Evolutionary conservation across 2,113 vertebrate genomes (phyloP).

Genomic region (Cavia aperea): DNA sequence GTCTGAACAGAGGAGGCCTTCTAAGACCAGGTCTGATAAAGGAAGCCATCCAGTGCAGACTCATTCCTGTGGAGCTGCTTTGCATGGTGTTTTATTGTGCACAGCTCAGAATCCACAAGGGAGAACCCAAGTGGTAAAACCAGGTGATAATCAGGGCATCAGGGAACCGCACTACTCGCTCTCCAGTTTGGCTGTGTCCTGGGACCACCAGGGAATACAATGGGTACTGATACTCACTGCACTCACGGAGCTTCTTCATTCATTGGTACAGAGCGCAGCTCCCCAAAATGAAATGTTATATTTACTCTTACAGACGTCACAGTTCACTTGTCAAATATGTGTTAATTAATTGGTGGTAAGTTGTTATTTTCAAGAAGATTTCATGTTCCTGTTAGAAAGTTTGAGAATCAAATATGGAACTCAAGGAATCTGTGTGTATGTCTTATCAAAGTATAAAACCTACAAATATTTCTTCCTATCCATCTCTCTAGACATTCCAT

Average conservation of each 20-base stretch:
- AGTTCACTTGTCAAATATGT: neutral
- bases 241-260: neutral
- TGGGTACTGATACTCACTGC: neutral
- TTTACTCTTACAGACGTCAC: neutral
- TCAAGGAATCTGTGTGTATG: neutral
- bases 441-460: neutral
- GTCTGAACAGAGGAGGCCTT: neutral
- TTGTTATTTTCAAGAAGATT: neutral
- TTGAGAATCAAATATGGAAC: neutral
- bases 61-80: neutral
- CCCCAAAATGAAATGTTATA: neutral
- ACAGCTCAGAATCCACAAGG: neutral
- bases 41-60: neutral
- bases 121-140: neutral
- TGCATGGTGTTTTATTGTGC: neutral
- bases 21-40: neutral
- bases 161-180: neutral
- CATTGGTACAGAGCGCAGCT: neutral
- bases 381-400: neutral
- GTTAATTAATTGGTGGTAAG: neutral
- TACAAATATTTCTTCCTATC: neutral
- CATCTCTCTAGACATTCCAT: neutral
- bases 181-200: neutral
- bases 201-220: neutral
- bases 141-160: neutral